A percentile compares a stretch with the other conserved stretches of the same genome.
Conservation (phyloP, 2,797 vertebrate species). For the Crypturellus tataupa region DNA sequence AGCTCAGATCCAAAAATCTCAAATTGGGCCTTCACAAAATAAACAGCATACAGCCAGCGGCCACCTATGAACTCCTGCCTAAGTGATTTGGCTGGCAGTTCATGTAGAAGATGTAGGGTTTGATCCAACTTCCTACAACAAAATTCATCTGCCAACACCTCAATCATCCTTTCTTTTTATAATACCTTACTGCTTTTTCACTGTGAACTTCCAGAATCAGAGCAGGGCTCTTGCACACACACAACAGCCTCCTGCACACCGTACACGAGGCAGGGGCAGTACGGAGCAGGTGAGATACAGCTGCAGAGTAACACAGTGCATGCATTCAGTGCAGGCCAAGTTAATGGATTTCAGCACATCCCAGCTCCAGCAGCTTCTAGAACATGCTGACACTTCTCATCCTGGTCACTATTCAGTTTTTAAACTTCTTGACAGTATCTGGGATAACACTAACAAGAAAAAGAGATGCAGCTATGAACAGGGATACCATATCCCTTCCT, state of each 20-base stretch:
- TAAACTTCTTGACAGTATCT: background rate
- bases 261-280: background rate
- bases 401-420: background rate
- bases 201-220: background rate
- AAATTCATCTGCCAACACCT: background rate
- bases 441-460: background rate
- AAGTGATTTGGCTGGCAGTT: background rate
- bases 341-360: background rate
- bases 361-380: background rate
- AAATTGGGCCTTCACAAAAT: background rate
- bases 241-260: background rate
- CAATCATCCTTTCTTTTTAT: background rate
- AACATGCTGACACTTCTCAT: background rate
- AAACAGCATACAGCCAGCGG: background rate
- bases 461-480: background rate
- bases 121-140: background rate
- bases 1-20: background rate
- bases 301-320: background rate
- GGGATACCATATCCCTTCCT: background rate
- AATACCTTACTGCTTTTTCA: background rate
- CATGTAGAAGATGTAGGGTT: background rate
- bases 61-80: background rate
- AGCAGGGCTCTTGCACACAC: background rate
- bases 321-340: background rate
- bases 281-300: fast-evolving